phyloP scores from a whole-genome alignment of 2,113 vertebrate species.

The Myrmecophaga tridactyla region DNA sequence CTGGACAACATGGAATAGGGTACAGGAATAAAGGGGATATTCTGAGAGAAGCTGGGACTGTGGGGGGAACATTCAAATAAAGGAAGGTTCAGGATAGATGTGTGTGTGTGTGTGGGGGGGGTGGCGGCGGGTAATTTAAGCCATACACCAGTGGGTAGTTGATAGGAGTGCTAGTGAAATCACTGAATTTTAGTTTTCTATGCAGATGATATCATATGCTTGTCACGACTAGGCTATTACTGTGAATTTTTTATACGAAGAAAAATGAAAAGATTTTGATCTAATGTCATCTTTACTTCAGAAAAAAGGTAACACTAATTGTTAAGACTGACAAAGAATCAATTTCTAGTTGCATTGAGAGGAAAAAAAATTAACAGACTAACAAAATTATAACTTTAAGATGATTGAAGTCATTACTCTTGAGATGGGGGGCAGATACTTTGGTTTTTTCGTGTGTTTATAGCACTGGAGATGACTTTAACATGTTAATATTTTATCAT shows the following conservation, averaged over 20 bases:
- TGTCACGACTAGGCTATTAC: slow-evolving; percentile 73
- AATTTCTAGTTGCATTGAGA: slow-evolving; percentile 80
- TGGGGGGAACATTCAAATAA: not conserved
- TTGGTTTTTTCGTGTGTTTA: slow-evolving; percentile 76
- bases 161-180: slow-evolving; percentile 40
- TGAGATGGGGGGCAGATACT: slow-evolving; percentile 69
- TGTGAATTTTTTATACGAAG: slow-evolving; percentile 70
- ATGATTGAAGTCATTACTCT: slow-evolving; percentile 72
- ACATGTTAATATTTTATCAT: slow-evolving; percentile 67
- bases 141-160: not conserved
- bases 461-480: slow-evolving; percentile 75
- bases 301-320: slow-evolving; percentile 76
- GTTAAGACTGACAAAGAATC: slow-evolving; percentile 79
- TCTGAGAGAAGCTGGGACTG: not conserved
- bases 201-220: slow-evolving; percentile 66
- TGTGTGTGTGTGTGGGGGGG: slow-evolving; percentile 7
- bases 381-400: slow-evolving; percentile 80
- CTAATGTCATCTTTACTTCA: slow-evolving; percentile 79
- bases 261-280: slow-evolving; percentile 79
- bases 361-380: slow-evolving; percentile 77
- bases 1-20: not conserved
- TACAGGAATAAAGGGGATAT: not conserved
- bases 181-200: slow-evolving; percentile 70
- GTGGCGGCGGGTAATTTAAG: slow-evolving; percentile 52
- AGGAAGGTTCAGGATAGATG: not conserved